Evolutionary conservation across 2,797 vertebrate genomes (phyloP), one percentile per base, ranked within the genome.

Genomic region (Mus caroli): DNA sequence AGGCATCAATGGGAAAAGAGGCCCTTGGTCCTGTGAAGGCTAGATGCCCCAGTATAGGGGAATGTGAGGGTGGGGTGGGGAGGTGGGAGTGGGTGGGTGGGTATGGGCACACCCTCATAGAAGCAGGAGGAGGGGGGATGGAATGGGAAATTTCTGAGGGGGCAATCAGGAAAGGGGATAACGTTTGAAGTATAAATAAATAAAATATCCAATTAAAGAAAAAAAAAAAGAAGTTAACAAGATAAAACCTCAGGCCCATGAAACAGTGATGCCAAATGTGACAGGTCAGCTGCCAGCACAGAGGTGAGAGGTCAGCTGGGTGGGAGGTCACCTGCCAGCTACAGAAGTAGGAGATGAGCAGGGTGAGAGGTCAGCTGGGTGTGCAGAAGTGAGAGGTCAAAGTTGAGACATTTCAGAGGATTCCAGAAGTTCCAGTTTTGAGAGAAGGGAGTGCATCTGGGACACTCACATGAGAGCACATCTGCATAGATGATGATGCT

Each of bases 401-500:
- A 50, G 46, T 31, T 75, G 73, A 83, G 64, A 17, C 22, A 19
- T 79, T 85, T 69, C 46, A 37, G 56, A 89, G 60, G 12, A 78
- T 20, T 34, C 20, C 40, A 88, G 1, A 7, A 37, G 5, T 76
- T 60, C 62, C 9, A 54, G n/a, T 69, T 94, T 77, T 40, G 34
- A 87, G 50, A 92, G 78, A 94, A 82, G n/a, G 52, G 12, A 20
- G 24, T 62, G 60, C 34, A 79, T 79, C 76, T 79, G 69, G 73
- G 26, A 78, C 50, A 14, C 73, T 17, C 86, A 26, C 34, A 86
- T 26, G 84, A 22, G 43, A 58, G 13, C 9, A 40, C 19, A 17
- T 37, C 69, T 52, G 43, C 67, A 73, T 22, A 28, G 88, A 60
- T 73, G 71, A 52, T 0, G 24, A 22, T n/a, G 50, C 31, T 78